A percentile compares a stretch with the other conserved stretches of the same genome.
Conservation (phyloP, 2,797 vertebrate genomes). For the Staurois parvus region DNA sequence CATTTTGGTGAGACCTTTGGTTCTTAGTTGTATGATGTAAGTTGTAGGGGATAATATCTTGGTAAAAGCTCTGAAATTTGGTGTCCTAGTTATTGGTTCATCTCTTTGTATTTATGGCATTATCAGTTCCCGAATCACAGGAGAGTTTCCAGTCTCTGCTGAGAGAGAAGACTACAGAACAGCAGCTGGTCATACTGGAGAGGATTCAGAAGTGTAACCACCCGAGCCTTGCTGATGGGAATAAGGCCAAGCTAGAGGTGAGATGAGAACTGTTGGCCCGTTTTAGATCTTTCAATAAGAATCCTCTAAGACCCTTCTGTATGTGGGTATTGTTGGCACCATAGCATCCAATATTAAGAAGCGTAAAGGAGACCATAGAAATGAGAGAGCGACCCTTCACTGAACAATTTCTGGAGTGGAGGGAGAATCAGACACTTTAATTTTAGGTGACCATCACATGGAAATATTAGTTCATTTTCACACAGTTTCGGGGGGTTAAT, state of each 20-base stretch:
- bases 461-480: too few relatives aligned
- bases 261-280: neutral
- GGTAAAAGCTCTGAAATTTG: neutral
- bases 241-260: constrained; percentile 92
- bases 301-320: too few relatives aligned
- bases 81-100: too few relatives aligned
- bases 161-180: constrained; percentile 77
- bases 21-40: neutral
- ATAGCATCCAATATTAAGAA: too few relatives aligned
- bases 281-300: neutral
- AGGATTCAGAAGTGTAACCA: constrained; percentile 92
- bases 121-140: constrained; percentile 84
- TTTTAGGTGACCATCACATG: too few relatives aligned
- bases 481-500: too few relatives aligned
- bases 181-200: constrained; percentile 88
- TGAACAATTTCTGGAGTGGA: too few relatives aligned
- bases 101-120: neutral
- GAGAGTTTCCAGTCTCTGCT: constrained; percentile 81
- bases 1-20: neutral
- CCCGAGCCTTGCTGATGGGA: constrained; percentile 88
- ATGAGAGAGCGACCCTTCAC: too few relatives aligned
- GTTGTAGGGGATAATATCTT: neutral
- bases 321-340: too few relatives aligned
- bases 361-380: too few relatives aligned
- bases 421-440: too few relatives aligned